Percentiles rank a stretch among this genome's conserved stretches.
These are phyloP conservation scores for Lepisosteus osseus DNA, from an alignment of 2,113 vertebrate genomes.

Conservation along the genomic window DNA sequence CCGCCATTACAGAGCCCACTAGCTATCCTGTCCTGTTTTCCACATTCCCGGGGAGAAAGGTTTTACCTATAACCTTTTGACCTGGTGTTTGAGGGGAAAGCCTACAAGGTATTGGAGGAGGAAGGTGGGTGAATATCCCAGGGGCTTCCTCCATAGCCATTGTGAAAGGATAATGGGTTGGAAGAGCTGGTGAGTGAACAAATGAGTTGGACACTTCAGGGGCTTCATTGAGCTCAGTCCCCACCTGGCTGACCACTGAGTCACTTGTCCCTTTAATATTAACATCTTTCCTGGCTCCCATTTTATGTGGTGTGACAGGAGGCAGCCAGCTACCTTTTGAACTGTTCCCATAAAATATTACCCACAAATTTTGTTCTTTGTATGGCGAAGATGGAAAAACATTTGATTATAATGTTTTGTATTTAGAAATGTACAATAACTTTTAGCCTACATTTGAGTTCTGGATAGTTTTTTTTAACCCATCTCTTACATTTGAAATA, in stretches of 20 bases:
- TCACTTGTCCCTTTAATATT: neutral
- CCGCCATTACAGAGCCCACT: no score
- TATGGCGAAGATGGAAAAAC: neutral
- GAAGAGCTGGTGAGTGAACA: no score
- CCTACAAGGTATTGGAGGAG: no score
- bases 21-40: no score
- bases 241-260: neutral
- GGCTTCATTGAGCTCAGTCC: no score
- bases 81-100: no score
- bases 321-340: neutral
- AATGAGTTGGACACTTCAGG: no score
- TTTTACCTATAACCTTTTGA: no score
- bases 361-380: neutral
- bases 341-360: neutral
- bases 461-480: conserved; percentile 40
- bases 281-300: neutral
- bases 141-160: no score
- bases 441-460: conserved; percentile 45
- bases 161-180: no score
- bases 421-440: conserved; percentile 51
- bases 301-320: neutral
- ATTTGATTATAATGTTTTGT: conserved; percentile 49
- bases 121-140: no score
- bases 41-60: no score
- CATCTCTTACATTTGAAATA: conserved; percentile 56